Evolutionary conservation across 64 coral and sea anemone species (phyloP), one percentile per base, ranked within the genome.

Genomic region (Pocillopora damicornis): DNA sequence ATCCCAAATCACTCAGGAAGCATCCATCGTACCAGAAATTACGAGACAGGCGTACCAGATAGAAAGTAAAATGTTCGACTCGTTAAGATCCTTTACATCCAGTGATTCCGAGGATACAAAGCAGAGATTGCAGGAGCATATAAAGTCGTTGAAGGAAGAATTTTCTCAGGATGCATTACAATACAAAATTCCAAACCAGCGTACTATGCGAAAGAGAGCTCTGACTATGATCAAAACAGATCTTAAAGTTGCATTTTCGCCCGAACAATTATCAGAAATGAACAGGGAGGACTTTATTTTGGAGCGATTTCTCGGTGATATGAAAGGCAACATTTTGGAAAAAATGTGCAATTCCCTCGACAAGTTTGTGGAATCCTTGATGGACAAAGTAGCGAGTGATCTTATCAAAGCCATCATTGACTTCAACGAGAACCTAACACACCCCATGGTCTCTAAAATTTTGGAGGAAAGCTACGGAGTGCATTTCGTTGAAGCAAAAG

Each of bases 261-360:
- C 42, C 3, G 81, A 85, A 30, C 81, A 58, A 4, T 25, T n/a
- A 51, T 38, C 30, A 12, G 0, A 8, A 11, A 77, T 9, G 17
- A 16, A 13, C 7, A 23, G 14, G 4, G 11, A n/a, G 67, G 65
- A 71, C 11, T n/a, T 85, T 12, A 22, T 71, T 57, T 72, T 85
- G 11, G 63, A 85, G 37, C 81, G 64, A 14, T 92, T 92, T 73
- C 76, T 76, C n/a, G 13, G 76, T 86, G 76, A 92, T 23, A 86
- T 92, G 25, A 92, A 79, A 74, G 84, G 83, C 22, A 45, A 61
- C 59, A 92, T 92, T 60, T 61, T 92, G 63, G 90, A 92, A 23
- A 87, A 68, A 34, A 87, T 75, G 18, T 92, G 84, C 59, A 87
- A 75, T 59, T 58, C 80, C 1, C 76, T 92, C 20, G 86, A 35